Conservation (phyloP, 1,140 invertebrate genomes). For the Aleiodes sp. region DNA sequence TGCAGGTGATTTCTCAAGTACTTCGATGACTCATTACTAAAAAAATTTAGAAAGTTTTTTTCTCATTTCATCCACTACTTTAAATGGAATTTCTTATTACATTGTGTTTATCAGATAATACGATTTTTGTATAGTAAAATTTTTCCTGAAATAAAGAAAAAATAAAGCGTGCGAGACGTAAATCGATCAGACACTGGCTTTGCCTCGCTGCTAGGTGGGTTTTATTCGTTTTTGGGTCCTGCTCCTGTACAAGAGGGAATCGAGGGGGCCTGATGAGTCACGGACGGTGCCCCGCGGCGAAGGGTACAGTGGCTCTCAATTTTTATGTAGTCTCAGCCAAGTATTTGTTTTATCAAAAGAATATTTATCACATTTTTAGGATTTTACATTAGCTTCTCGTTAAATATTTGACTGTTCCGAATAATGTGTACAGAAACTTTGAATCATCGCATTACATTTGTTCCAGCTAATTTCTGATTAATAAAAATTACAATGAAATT, state of each 20-base stretch:
- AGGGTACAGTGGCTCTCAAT: conserved; percentile 58
- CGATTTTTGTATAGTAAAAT: conserved; percentile 56
- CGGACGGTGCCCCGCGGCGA: conserved; percentile 62
- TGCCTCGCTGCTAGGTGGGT: conserved; percentile 53
- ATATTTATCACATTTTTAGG: too few species aligned
- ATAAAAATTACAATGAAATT: too few species aligned
- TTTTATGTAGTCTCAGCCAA: conserved; percentile 19
- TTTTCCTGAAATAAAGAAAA: conserved; percentile 37
- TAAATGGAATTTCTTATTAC: not conserved
- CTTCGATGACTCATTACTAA: not conserved
- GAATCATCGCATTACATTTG: too few species aligned
- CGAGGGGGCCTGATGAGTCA: conserved; percentile 65
- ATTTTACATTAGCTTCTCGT: too few species aligned
- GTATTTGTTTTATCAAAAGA: not conserved
- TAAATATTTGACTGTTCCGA: too few species aligned
- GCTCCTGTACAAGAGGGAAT: conserved; percentile 63
- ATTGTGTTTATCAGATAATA: not conserved
- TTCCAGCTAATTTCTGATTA: too few species aligned
- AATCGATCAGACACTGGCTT: conserved; percentile 63
- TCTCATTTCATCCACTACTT: not conserved
- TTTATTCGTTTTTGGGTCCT: conserved; percentile 63
- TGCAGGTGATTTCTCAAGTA: not conserved
- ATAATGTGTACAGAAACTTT: too few species aligned
- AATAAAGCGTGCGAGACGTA: conserved; percentile 55
- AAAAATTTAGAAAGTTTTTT: not conserved